Evolutionary conservation across 2,797 vertebrate genomes (phyloP), one percentile per base, ranked within the genome.

Genomic region (Chiroxiphia lanceolata): DNA sequence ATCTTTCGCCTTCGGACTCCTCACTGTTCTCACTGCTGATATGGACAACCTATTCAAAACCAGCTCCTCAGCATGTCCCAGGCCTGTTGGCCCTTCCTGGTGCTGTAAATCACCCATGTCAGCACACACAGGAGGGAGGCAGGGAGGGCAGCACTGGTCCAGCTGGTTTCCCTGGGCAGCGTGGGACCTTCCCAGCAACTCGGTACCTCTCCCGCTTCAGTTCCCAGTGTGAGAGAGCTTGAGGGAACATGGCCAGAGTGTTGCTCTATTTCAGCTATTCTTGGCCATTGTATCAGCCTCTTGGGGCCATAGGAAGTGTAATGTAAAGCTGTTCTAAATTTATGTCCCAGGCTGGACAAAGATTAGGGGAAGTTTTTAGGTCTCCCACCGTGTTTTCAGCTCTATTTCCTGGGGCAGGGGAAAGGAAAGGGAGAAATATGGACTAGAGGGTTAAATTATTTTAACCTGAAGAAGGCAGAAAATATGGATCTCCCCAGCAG

Each of bases 311-410:
- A 90, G 86, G 70, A 95, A 90, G 80, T 87, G 70, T 74, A 90
- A 90, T 70, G 67, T 45, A 94, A 72, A 27, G 72, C 31, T 59
- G 42, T 34, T 47, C 85, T 95, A 57, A 94, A 96, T 95, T 94
- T 92, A 82, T 76, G 59, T 36, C 77, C 77, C 63, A 63, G 76
- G 29, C 80, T 87, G 67, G 50, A 93, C 70, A 36, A 27, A 85
- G 84, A 68, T 57, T 88, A 87, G 74, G 77, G 3, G 11, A 76
- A 72, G 42, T 8, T 84, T 93, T 88, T 21, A 48, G 59, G 65
- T 79, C 20, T 90, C 74, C 50, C 0, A 0, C 12, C 70, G 22
- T 31, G 45, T 76, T 93, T 93, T 94, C n/a, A 10, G 45, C 33
- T 78, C 38, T 79, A 77, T 57, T 93, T 94, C 65, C 94, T 72